These are phyloP conservation scores for Homalodisca vitripennis DNA, from an alignment of 1,140 invertebrate species.

Conservation along the genomic window DNA sequence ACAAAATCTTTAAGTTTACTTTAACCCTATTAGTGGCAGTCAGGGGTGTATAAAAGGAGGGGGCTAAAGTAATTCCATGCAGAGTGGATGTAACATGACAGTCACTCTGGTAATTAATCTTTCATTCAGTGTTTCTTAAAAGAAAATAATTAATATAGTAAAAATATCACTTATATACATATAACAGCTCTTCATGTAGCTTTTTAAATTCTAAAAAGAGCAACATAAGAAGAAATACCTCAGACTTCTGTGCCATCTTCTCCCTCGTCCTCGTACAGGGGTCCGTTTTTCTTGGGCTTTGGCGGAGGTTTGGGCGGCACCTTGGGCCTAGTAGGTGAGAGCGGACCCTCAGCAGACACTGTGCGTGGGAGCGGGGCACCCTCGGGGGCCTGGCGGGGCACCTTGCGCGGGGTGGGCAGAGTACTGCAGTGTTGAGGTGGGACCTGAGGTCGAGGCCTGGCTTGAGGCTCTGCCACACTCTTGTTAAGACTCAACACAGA, in stretches of 20 bases:
- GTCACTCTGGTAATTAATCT: too few relatives aligned
- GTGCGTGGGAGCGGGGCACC: constrained; percentile 27
- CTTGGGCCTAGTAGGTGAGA: constrained; percentile 53
- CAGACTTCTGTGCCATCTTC: constrained; percentile 85
- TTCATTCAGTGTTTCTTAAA: too few relatives aligned
- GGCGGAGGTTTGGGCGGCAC: constrained; percentile 78
- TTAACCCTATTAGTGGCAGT: too few relatives aligned
- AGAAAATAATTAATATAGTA: too few relatives aligned
- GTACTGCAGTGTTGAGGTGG: constrained; percentile 50
- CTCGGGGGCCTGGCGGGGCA: constrained; percentile 44
- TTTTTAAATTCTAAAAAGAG: too few relatives aligned
- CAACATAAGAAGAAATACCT: too few relatives aligned
- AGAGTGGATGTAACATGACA: too few relatives aligned
- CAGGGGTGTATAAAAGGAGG: too few relatives aligned
- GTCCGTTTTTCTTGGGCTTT: constrained; percentile 68
- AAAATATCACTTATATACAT: too few relatives aligned
- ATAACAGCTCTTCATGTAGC: too few relatives aligned
- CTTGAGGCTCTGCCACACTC: constrained; percentile 45
- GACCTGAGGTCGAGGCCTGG: constrained; percentile 54
- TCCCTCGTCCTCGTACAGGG: constrained; percentile 79
- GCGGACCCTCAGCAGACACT: constrained; percentile 26
- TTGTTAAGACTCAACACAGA: constrained; percentile 75
- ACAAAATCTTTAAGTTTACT: too few relatives aligned
- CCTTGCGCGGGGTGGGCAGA: constrained; percentile 45
- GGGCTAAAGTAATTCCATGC: too few relatives aligned